Evolutionary conservation across 35 echinoderm and acorn worm species (phyloP).

Genomic region (Strongylocentrotus purpuratus): DNA sequence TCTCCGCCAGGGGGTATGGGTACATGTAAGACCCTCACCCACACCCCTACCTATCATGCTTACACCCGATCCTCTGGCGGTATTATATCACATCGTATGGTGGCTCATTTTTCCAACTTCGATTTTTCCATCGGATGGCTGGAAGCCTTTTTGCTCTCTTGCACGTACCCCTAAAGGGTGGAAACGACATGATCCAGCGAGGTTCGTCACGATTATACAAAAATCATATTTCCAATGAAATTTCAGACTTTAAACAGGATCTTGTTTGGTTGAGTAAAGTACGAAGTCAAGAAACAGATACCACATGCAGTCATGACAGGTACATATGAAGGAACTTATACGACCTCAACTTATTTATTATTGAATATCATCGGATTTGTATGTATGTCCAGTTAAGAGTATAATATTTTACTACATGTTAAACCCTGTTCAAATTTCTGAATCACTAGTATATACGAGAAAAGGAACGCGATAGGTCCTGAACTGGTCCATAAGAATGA

Average conservation of each 20-base stretch:
- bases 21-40: neutral
- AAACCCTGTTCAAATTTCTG: too few relatives aligned
- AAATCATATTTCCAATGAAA: neutral
- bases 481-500: too few relatives aligned
- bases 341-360: neutral
- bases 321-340: neutral
- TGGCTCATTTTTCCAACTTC: constrained; percentile 17
- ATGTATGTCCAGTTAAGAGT: too few relatives aligned
- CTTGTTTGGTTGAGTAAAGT: neutral
- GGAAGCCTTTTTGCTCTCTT: neutral
- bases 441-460: too few relatives aligned
- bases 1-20: neutral
- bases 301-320: neutral
- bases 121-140: neutral
- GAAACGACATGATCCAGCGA: neutral
- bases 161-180: neutral
- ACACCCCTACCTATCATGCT: neutral
- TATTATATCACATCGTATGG: constrained; percentile 12
- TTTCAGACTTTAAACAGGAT: neutral
- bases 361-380: neutral
- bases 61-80: neutral
- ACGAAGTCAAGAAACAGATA: neutral
- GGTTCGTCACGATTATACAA: neutral
- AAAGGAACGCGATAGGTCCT: too few relatives aligned
- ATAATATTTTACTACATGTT: too few relatives aligned